Evolutionary conservation across 1,140 invertebrate genomes (phyloP).

Genomic region (Meloidogyne exigua): DNA sequence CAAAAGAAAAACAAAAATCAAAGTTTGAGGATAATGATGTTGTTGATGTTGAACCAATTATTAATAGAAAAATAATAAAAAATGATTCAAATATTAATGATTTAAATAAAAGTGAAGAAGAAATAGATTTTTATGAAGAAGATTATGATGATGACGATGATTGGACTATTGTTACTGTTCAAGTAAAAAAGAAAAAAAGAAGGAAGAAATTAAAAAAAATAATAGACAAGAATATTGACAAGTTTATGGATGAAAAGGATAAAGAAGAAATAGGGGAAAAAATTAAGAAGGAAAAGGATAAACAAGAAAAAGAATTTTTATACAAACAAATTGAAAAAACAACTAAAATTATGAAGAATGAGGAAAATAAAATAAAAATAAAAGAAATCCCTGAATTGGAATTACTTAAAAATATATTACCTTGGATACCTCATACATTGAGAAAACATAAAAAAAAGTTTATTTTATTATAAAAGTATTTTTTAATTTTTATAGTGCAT

Average conservation of each 20-base stretch:
- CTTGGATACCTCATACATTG: conserved; percentile 18
- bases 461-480: background rate
- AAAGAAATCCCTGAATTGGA: conserved; percentile 8
- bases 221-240: background rate
- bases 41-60: conserved; percentile 1
- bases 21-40: background rate
- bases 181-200: conserved; percentile 11
- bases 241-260: background rate
- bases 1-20: background rate
- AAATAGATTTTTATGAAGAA: conserved; percentile 10
- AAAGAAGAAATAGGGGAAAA: background rate
- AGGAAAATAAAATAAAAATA: background rate
- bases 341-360: background rate
- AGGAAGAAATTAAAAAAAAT: background rate
- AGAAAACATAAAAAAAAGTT: conserved; percentile 5
- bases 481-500: background rate
- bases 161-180: conserved; percentile 17
- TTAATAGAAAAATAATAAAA: background rate
- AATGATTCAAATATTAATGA: background rate
- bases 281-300: background rate
- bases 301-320: background rate
- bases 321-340: background rate
- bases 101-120: background rate
- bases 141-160: conserved; percentile 8
- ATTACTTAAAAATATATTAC: conserved; percentile 11